Evolutionary conservation across 2,888 invertebrate genomes (phyloP).

Genomic region (Alloplasta piceator): DNA sequence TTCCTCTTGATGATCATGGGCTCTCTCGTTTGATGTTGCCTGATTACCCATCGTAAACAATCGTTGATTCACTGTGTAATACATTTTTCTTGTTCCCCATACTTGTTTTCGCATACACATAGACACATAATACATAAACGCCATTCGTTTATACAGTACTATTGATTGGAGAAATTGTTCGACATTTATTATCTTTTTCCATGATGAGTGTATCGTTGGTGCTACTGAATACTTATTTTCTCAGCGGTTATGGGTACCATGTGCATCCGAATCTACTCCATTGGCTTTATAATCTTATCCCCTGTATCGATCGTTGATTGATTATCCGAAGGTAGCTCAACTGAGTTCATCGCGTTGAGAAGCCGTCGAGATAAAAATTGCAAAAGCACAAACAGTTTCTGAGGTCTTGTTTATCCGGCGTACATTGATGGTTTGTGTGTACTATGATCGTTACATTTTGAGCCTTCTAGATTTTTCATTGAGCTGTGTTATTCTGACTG

Average conservation of each 20-base stretch:
- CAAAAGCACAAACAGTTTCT: constrained; percentile 19
- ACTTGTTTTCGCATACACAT: constrained; percentile 10
- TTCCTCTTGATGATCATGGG: constrained; percentile 82
- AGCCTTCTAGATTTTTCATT: constrained; percentile 32
- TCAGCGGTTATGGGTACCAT: neutral
- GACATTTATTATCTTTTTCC: constrained; percentile 50
- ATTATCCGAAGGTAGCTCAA: constrained; percentile 45
- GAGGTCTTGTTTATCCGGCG: constrained; percentile 50
- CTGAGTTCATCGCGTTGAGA: constrained; percentile 25
- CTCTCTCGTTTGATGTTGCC: constrained; percentile 82
- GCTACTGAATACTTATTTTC: constrained; percentile 45
- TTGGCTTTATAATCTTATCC: constrained; percentile 47
- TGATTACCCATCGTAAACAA: constrained; percentile 83
- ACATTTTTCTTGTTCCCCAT: constrained; percentile 54
- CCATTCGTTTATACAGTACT: constrained; percentile 16
- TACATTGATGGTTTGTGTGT: constrained; percentile 18
- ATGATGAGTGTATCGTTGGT: constrained; percentile 41
- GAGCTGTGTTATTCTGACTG: constrained; percentile 4
- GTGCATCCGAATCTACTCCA: constrained; percentile 10
- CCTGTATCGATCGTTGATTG: constrained; percentile 58
- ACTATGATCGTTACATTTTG: constrained; percentile 50
- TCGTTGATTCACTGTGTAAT: constrained; percentile 77
- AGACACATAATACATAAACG: constrained; percentile 5
- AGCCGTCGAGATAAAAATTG: constrained; percentile 32
- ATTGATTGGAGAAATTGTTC: constrained; percentile 63